Conservation (phyloP, 2,797 vertebrate species). For the Thaleichthys pacificus region DNA sequence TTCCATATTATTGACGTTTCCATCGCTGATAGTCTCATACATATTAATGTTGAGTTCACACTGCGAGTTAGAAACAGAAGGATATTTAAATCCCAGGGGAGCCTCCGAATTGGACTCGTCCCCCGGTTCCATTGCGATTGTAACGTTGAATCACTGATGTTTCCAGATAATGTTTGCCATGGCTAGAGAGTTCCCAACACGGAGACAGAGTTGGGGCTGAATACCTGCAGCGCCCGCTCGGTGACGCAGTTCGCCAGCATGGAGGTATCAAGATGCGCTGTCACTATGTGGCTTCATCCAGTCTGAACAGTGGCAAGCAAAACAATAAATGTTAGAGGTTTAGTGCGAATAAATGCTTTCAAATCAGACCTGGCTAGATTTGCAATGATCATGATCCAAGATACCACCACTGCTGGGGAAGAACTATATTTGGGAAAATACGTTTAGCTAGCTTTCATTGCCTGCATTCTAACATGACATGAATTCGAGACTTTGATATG, state of each 20-base stretch:
- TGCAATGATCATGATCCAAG: too few species aligned
- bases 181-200: constrained; percentile 60
- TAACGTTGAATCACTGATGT: constrained; percentile 56
- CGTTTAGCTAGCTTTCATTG: too few species aligned
- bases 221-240: constrained; percentile 77
- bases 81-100: constrained; percentile 55
- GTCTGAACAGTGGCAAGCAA: constrained; percentile 48
- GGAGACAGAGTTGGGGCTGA: constrained; percentile 58
- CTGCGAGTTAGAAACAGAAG: constrained; percentile 58
- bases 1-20: constrained; percentile 67
- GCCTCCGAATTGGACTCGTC: constrained; percentile 59
- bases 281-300: constrained; percentile 54
- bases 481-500: background rate
- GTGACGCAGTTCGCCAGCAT: constrained; percentile 76
- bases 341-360: background rate
- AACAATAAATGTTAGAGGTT: constrained; percentile 25
- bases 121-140: constrained; percentile 74
- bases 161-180: constrained; percentile 70
- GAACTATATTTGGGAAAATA: too few species aligned
- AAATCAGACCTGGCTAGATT: too few species aligned
- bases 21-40: constrained; percentile 59
- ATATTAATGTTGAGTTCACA: constrained; percentile 59
- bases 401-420: too few species aligned
- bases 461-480: background rate
- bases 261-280: constrained; percentile 52